Evolutionary conservation across 2,888 invertebrate species (phyloP), one percentile per base, ranked within the genome.

Genomic region (Hyalella azteca): DNA sequence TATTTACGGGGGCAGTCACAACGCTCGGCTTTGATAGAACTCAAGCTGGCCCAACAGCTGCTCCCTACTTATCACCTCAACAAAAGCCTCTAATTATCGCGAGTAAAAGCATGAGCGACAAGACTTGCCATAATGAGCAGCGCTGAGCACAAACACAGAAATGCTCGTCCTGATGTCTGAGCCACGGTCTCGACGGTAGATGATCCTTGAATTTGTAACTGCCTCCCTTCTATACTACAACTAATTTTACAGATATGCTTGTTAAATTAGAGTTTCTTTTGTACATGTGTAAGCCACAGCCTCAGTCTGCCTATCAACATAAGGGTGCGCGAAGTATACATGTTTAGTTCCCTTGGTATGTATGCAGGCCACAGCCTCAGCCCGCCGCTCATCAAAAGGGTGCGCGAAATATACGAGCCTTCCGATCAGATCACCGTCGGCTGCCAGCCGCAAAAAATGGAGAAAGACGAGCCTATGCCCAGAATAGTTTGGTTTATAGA

Each of bases 371-470:
- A n/a, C n/a, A n/a, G n/a, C 22, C 59, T 59, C 59, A 22, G 22
- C 9, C 59, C 59, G 7, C 59, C 59, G 7, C 59, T 59, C 59
- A 59, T 59, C 59, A 59, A 59, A n/a, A n/a, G 59, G n/a, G 59
- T n/a, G 59, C n/a, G 59, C 11, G 59, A 59, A n/a, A 66, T 66
- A 2, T 66, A 66, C 66, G 66, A 66, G 66, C 26, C 3, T 2
- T 32, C 29, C 22, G 66, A 66, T 32, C 19, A n/a, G n/a, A 66
- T 66, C 66, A 66, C 29, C 15, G 36, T 66, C 22, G 66, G 66
- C 15, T 66, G 66, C 26, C 66, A 66, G 36, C 66, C 66, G 5
- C 66, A 36, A 19, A 15, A 29, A 32, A 29, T 36, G 29, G 29
- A 19, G 15, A 22, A 22, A 15, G 22, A 29, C 66, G 36, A 66